A percentile compares a stretch with the other conserved stretches of the same genome.
Evolutionary conservation across 2,888 invertebrate species (phyloP).

Genomic region (Macrophya alboannulata): DNA sequence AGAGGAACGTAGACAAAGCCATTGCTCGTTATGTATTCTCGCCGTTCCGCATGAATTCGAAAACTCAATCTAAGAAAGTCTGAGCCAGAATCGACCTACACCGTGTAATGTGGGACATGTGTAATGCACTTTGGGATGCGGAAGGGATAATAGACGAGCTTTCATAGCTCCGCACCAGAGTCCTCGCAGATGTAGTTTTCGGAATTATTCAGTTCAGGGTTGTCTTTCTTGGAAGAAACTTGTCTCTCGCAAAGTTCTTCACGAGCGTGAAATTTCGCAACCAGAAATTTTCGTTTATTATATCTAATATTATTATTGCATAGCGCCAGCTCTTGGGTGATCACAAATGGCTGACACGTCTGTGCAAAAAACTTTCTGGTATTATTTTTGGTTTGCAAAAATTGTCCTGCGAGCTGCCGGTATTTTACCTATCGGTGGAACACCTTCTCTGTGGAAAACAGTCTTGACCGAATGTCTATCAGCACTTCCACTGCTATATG

Average conservation of each 20-base stretch:
- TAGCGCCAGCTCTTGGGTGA: neutral
- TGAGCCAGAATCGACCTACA: neutral
- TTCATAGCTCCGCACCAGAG: neutral
- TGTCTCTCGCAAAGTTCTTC: neutral
- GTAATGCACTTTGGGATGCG: neutral
- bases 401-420: neutral
- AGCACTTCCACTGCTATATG: neutral
- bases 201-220: slow-evolving; percentile 40
- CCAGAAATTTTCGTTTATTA: neutral
- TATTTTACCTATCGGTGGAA: slow-evolving; percentile 5
- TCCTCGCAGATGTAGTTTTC: neutral
- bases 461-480: neutral
- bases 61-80: neutral
- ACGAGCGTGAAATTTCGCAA: neutral
- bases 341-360: neutral
- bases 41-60: neutral
- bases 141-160: slow-evolving; percentile 30
- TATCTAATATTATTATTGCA: neutral
- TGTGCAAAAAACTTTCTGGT: slow-evolving; percentile 6
- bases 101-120: too few species aligned
- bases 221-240: slow-evolving; percentile 27
- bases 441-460: slow-evolving; percentile 8
- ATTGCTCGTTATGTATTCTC: slow-evolving; percentile 15
- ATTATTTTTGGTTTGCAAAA: slow-evolving; percentile 4
- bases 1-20: neutral